These are phyloP conservation scores for Protobothrops mucrosquamatus DNA, from an alignment of 2,113 vertebrate species.

Conservation along the genomic window DNA sequence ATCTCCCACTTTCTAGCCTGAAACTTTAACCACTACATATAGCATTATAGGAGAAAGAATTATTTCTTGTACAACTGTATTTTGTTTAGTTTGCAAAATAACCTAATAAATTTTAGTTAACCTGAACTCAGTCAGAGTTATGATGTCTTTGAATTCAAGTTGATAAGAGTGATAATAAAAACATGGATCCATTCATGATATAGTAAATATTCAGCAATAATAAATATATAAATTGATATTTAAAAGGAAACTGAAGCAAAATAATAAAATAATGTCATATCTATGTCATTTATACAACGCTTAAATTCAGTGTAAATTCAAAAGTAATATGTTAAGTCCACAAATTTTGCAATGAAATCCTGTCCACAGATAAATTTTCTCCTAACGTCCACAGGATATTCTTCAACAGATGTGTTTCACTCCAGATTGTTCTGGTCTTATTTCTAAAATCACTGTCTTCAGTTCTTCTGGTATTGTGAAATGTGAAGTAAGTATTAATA, in stretches of 20 bases:
- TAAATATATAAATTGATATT: background rate
- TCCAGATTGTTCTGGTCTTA: conserved; percentile 85
- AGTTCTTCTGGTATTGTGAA: conserved; percentile 82
- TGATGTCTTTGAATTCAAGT: background rate
- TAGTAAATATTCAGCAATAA: background rate
- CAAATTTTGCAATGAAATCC: background rate
- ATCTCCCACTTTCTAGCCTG: background rate
- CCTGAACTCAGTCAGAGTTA: background rate
- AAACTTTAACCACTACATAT: background rate
- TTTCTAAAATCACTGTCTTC: conserved; percentile 85
- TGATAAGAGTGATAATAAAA: background rate
- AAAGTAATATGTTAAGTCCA: background rate
- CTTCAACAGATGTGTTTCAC: conserved; percentile 86
- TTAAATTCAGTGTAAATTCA: background rate
- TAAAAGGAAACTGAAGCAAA: background rate
- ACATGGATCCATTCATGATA: background rate
- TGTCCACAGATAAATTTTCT: background rate
- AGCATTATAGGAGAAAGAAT: background rate
- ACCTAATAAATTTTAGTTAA: background rate
- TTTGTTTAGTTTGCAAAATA: background rate
- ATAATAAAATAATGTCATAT: background rate
- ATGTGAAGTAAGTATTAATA: conserved; percentile 79
- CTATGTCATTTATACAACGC: background rate
- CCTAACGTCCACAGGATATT: conserved; percentile 79
- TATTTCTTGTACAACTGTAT: background rate